Conservation (phyloP, 2,113 vertebrate genomes). For the Craseonycteris thonglongyai region DNA sequence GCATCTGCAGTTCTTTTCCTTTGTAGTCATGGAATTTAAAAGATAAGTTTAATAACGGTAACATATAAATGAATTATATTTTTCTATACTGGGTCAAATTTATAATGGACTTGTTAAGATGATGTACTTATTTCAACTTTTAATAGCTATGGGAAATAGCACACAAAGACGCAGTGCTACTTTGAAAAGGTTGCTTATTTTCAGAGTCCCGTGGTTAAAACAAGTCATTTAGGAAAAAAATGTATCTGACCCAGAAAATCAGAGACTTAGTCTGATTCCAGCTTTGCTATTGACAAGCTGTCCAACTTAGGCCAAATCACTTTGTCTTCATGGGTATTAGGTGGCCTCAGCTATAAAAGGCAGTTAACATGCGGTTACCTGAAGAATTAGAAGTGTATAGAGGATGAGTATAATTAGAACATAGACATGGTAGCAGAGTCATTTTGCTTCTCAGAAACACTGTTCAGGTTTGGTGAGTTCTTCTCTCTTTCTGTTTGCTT, state of each 20-base stretch:
- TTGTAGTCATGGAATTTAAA: constrained; percentile 5
- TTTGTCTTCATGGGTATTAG: constrained; percentile 14
- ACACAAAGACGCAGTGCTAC: not conserved
- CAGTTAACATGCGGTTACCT: constrained; percentile 3
- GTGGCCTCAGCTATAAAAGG: constrained; percentile 29
- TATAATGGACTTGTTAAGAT: not conserved
- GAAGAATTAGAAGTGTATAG: constrained; percentile 10
- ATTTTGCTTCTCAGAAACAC: not conserved
- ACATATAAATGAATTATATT: not conserved
- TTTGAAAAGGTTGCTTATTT: constrained; percentile 14
- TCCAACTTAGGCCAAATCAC: not conserved
- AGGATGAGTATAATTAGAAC: not conserved
- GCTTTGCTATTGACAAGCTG: constrained; percentile 25
- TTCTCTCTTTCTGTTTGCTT: not conserved
- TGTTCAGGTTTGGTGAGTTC: not conserved
- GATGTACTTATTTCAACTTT: not conserved
- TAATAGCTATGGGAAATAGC: not conserved
- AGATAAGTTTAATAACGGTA: not conserved
- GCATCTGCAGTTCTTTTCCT: not conserved
- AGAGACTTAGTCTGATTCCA: not conserved
- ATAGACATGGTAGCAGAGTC: not conserved
- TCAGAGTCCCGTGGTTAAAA: not conserved
- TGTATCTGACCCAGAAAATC: not conserved
- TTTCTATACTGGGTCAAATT: not conserved
- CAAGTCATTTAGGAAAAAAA: not conserved